These are phyloP conservation scores for human DNA, from an alignment of 2,113 vertebrate species.

Conservation along the genomic window GRCh38 chrX:95901001-95901500, in stretches of 20 bases:
- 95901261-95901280: neutral
- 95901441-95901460: neutral
- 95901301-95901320: neutral
- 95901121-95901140: neutral
- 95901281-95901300: neutral
- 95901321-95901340: neutral
- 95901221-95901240: neutral
- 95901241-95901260: slow-evolving; percentile 8
- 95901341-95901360: neutral
- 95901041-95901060: slow-evolving; percentile 35
- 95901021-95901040: neutral
- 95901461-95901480: neutral
- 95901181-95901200: neutral
- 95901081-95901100: slow-evolving; percentile 34
- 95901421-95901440: neutral
- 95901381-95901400: neutral
- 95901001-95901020: slow-evolving; percentile 14
- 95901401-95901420: neutral
- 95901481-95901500: neutral
- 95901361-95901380: neutral
- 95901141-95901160: slow-evolving; percentile 22
- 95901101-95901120: slow-evolving; percentile 32
- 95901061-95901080: neutral
- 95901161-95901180: neutral
- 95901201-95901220: neutral